Conservation (phyloP, 2,888 invertebrate genomes). For the Mamestra brassicae region DNA sequence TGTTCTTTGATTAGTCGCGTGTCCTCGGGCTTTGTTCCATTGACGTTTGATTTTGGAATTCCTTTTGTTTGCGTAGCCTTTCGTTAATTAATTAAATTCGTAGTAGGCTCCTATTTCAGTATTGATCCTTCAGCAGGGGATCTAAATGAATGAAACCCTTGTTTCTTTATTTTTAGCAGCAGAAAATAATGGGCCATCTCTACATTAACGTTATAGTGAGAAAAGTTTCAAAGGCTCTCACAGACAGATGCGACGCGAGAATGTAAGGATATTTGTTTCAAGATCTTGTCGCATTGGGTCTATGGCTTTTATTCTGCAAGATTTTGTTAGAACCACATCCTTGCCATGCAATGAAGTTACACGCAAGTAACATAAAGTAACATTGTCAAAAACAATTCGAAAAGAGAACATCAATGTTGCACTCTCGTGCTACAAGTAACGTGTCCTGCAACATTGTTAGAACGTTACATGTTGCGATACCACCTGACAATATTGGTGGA, state of each 20-base stretch:
- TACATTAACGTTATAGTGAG: not conserved
- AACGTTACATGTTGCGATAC: conserved; percentile 20
- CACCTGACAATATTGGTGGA: conserved; percentile 1
- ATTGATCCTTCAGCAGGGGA: not conserved
- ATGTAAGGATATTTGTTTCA: no score
- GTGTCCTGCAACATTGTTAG: conserved; percentile 21
- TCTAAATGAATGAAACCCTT: not conserved
- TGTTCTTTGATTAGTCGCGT: conserved; percentile 21
- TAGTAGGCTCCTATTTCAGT: not conserved
- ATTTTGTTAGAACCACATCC: not conserved
- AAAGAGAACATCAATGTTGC: conserved; percentile 3
- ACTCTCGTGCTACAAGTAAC: conserved; percentile 16
- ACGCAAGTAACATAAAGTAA: not conserved
- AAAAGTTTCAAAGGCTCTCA: not conserved
- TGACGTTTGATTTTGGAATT: conserved; percentile 1
- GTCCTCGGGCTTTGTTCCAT: conserved; percentile 2
- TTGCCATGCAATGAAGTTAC: not conserved
- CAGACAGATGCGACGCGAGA: no score
- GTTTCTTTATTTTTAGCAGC: not conserved
- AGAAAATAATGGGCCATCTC: no score
- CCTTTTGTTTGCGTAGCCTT: conserved; percentile 17
- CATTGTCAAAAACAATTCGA: not conserved
- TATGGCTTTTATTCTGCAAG: not conserved
- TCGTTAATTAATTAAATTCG: conserved; percentile 2
- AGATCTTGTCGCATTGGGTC: no score